These are phyloP conservation scores for Drosophila picticornis DNA, from an alignment of 2,888 invertebrate species.

Conservation along the genomic window DNA sequence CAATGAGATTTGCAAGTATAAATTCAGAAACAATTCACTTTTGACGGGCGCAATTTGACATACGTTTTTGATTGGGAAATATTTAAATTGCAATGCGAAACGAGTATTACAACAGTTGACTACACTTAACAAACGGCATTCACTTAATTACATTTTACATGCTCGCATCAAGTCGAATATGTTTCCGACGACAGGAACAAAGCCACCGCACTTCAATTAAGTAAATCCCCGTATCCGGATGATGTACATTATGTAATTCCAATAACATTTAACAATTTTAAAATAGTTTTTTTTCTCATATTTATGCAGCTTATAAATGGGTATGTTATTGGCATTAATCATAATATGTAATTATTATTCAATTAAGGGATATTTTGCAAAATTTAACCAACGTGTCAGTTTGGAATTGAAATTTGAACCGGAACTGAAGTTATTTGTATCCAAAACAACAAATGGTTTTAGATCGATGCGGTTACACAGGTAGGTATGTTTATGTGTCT, in stretches of 20 bases:
- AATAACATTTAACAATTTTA: neutral
- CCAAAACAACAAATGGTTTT: neutral
- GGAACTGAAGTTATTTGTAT: neutral
- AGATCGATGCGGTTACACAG: neutral
- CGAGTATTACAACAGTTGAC: neutral
- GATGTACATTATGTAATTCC: neutral
- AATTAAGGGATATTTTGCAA: neutral
- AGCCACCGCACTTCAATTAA: neutral
- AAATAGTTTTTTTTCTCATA: neutral
- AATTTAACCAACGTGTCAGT: neutral
- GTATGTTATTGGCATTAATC: neutral
- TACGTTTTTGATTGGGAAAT: slow-evolving; percentile 3
- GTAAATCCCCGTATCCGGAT: neutral
- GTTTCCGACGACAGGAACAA: neutral
- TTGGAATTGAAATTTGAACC: neutral
- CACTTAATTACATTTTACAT: neutral
- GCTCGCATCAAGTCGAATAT: neutral
- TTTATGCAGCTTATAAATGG: neutral
- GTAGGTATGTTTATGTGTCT: neutral
- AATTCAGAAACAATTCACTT: neutral
- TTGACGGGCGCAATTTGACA: neutral
- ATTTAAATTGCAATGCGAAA: neutral
- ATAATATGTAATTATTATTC: neutral
- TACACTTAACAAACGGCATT: neutral
- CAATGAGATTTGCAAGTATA: neutral